Evolutionary conservation across 2,113 vertebrate species (phyloP).

Genomic region (Poicephalus gulielmi): DNA sequence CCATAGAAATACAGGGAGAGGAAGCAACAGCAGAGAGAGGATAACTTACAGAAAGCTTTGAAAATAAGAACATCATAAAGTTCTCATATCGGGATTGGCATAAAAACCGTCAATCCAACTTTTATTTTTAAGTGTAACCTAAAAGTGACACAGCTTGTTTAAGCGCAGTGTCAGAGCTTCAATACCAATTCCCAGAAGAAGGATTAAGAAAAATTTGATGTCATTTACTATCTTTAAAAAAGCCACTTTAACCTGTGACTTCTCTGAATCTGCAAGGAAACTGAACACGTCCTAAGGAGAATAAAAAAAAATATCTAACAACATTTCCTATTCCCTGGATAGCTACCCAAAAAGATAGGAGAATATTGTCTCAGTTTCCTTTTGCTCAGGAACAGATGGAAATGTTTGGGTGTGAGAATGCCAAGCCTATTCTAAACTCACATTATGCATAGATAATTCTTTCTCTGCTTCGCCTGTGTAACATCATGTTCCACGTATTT

Average conservation of each 20-base stretch:
- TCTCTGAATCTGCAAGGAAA: slow-evolving; percentile 25
- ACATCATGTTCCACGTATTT: background rate
- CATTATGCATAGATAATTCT: slow-evolving; percentile 45
- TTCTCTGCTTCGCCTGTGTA: background rate
- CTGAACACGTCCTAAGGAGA: background rate
- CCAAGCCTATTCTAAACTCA: slow-evolving; percentile 49
- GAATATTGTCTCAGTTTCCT: slow-evolving; percentile 55
- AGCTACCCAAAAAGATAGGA: slow-evolving; percentile 41
- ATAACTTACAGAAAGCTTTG: background rate
- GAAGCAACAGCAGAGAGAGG: background rate
- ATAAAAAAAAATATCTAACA: background rate
- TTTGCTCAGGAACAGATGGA: slow-evolving; percentile 59
- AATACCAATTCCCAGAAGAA: background rate
- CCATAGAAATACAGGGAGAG: background rate
- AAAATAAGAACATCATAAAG: background rate
- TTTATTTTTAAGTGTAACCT: background rate
- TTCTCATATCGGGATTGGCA: background rate
- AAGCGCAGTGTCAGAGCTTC: background rate
- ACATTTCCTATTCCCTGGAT: slow-evolving; percentile 28
- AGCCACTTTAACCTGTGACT: background rate
- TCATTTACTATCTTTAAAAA: background rate
- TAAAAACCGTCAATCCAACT: background rate
- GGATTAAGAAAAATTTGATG: background rate
- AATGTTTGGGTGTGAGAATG: slow-evolving; percentile 61
- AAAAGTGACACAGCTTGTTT: background rate